Percentiles rank a stretch among this genome's conserved stretches.
Evolutionary conservation across 2,888 invertebrate species (phyloP).

Genomic region (Agelastica alni): DNA sequence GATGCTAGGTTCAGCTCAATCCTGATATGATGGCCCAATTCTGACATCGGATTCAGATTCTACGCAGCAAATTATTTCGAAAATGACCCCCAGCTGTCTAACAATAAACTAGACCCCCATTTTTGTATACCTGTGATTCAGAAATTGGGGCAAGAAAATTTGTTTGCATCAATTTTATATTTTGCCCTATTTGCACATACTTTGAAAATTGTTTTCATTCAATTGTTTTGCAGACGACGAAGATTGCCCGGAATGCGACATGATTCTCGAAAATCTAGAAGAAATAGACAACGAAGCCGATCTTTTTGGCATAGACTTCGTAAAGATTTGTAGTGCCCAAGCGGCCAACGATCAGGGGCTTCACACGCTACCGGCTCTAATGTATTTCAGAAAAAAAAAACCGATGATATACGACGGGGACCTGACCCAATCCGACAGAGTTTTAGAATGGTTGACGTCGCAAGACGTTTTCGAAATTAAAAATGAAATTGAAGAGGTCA

Average conservation of each 20-base stretch:
- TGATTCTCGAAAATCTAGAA: slow-evolving; percentile 87
- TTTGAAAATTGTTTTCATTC: too few species aligned
- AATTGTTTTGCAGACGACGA: slow-evolving; percentile 70
- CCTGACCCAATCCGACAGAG: slow-evolving; percentile 81
- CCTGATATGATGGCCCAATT: too few species aligned
- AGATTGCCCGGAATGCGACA: slow-evolving; percentile 89
- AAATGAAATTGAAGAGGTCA: slow-evolving; percentile 96
- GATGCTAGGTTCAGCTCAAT: too few species aligned
- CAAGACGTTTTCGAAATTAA: slow-evolving; percentile 94
- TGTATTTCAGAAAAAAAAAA: slow-evolving; percentile 80
- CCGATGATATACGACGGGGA: slow-evolving; percentile 91
- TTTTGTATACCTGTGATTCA: too few species aligned
- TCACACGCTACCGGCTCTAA: slow-evolving; percentile 81
- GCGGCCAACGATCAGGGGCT: slow-evolving; percentile 83
- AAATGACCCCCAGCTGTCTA: too few species aligned
- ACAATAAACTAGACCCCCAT: too few species aligned
- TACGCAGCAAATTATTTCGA: too few species aligned
- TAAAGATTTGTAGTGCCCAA: slow-evolving; percentile 83
- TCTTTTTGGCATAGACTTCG: slow-evolving; percentile 91
- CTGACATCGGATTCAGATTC: too few species aligned
- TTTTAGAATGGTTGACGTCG: slow-evolving; percentile 88
- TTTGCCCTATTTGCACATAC: too few species aligned
- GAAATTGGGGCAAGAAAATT: too few species aligned
- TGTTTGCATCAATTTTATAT: too few species aligned
- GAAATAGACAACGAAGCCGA: slow-evolving; percentile 95